These are phyloP conservation scores for Drosophila baimaii DNA, from an alignment of 1,140 invertebrate genomes.

Conservation along the genomic window DNA sequence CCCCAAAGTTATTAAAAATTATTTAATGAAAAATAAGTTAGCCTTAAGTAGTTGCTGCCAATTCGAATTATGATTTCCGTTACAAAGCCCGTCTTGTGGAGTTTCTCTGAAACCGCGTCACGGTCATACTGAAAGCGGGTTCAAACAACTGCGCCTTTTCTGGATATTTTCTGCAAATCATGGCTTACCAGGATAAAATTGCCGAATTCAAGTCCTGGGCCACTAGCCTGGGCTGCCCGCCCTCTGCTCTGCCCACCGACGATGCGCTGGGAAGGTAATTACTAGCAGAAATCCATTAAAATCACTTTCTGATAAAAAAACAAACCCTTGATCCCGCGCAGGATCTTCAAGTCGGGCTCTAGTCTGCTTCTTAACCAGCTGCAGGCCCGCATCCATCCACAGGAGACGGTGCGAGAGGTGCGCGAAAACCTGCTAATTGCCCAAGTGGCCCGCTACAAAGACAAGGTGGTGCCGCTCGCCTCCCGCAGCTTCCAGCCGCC, in stretches of 20 bases:
- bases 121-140: conserved; percentile 4
- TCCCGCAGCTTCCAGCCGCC: conserved; percentile 62
- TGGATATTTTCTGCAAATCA: conserved; percentile 18
- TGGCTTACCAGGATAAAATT: conserved; percentile 65
- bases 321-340: conserved; percentile 16
- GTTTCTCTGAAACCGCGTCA: neutral
- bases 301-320: conserved; percentile 6
- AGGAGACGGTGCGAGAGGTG: conserved; percentile 59
- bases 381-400: conserved; percentile 60
- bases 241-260: conserved; percentile 57
- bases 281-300: neutral
- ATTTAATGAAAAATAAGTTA: neutral
- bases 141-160: conserved; percentile 24
- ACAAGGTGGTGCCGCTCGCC: conserved; percentile 59
- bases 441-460: conserved; percentile 57
- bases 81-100: neutral
- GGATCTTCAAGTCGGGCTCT: conserved; percentile 74
- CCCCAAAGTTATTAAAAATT: too few species aligned
- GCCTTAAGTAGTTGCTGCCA: neutral
- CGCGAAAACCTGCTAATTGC: conserved; percentile 69
- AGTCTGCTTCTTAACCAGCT: conserved; percentile 61
- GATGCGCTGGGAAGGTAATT: conserved; percentile 73
- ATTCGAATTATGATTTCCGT: conserved; percentile 2
- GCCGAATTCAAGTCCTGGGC: conserved; percentile 65
- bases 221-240: conserved; percentile 67